Base-by-base conservation (phyloP, 2,888 invertebrate species). In the Slavum lentiscoides region DNA sequence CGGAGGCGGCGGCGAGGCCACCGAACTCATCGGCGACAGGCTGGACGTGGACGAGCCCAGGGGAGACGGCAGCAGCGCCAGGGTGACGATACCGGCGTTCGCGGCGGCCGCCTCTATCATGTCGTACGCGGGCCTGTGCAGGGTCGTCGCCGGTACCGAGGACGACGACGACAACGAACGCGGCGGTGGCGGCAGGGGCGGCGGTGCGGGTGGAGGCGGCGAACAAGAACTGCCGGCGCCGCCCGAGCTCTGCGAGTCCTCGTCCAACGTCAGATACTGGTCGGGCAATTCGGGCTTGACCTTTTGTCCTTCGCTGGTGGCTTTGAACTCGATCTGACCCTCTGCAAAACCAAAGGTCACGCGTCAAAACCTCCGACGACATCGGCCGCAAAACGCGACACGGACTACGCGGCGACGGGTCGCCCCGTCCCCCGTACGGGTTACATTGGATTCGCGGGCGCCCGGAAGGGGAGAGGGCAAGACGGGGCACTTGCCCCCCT, bases 301-400 rank as follows among this genome's bases (percentile, higher is more conserved):
- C 43, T 93, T 90, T 69, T 94, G 91, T 0, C 96, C 96, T 86
- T 97, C 97, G 86, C 94, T 93, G 69, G 97, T 97, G 64, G 95
- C 94, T 86, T 93, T 95, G 88, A 97, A 98, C 74, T 94, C 92
- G 84, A 98, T 92, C 83, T 93, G 91, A 81, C 97, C 97, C 88
- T 96, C 91, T 91, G 87, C 2, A 85, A 85, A 83, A 62, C 11
- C 59, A 58, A 67, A 8, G 1, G 11, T 8, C 23, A 6, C 55
- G 15, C 0, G 21, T 0, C 5, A 2, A 49, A 7, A 23, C 37
- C 15, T 15, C 0, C 0, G 8, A 58, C n/a, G 37, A 58, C 1
- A 19, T 68, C n/a, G 23, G 17, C 7, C 19, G 19, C 11, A 39
- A 23, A 72, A 72, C 19, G n/a, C 58, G 43, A 9, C 43, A 9